Evolutionary conservation across 2,113 vertebrate genomes (phyloP), one percentile per base, ranked within the genome.

Genomic region (Nesoenas mayeri): DNA sequence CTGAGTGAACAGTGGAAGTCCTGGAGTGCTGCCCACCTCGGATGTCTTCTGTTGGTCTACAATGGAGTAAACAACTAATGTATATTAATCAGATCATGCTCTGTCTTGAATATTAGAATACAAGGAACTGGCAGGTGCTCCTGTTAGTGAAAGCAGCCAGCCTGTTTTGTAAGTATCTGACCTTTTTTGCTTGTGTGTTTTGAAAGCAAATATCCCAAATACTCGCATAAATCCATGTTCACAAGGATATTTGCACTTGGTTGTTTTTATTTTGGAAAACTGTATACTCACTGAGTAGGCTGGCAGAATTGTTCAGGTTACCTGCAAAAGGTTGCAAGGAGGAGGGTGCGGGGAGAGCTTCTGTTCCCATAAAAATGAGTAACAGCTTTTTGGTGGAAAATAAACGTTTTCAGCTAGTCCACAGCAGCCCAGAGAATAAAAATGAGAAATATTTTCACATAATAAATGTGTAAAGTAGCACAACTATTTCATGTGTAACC

Each of bases 21-120:
- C 79, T 95, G 22, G 95, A 79, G 73, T 86, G 75, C 48, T 93
- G 90, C 19, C 36, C 70, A 75, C 67, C 61, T 66, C 0, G 47
- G 26, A 40, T 47, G 29, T 79, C 91, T 85, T 83, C 92, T 75
- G 66, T 31, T 72, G 87, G 69, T 47, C 97, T 97, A 48, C 50
- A 83, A 40, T 18, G 24, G 26, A 81, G 42, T 40, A 70, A 84
- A 92, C 0, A 0, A 58, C 8, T 40, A 20, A 71, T 4, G 40
- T 57, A 34, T 26, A 62, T 58, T 56, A 51, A 83, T 56, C 38
- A 58, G 24, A 29, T 50, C 31, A 53, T 5, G 16, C 12, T 56
- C 19, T 80, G 56, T 38, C 42, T 32, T 77, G 73, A 87, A 65
- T 18, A 47, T 24, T 5, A 78, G 28, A 77, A 69, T 42, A 26